A percentile compares a stretch with the other conserved stretches of the same genome.
Conservation (phyloP, 2,113 vertebrate genomes). For the Amazona vittata region DNA sequence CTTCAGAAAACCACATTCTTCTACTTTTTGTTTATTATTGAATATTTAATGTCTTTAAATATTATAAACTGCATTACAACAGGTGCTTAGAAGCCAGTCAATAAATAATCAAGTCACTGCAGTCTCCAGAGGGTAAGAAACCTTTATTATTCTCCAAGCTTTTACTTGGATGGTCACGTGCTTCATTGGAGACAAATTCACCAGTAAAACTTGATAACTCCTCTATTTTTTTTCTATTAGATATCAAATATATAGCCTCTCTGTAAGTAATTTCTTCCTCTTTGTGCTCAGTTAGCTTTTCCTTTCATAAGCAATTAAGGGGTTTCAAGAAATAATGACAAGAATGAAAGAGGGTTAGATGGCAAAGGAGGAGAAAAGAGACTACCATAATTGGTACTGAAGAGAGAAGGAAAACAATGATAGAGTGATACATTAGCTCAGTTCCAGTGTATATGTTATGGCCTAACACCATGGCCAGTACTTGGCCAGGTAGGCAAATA, state of each 20-base stretch:
- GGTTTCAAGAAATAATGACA: not conserved
- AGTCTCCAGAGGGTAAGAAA: not conserved
- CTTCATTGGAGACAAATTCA: not conserved
- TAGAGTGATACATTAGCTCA: not conserved
- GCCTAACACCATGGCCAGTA: not conserved
- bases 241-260: not conserved
- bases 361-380: not conserved
- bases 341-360: not conserved
- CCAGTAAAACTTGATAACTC: not conserved
- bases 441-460: not conserved
- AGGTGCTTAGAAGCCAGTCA: slow-evolving; percentile 14
- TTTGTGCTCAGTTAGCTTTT: not conserved
- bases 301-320: not conserved
- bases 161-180: not conserved
- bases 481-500: not conserved
- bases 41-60: slow-evolving; percentile 11
- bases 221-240: not conserved
- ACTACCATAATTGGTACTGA: not conserved
- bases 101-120: not conserved
- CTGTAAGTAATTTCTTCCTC: not conserved
- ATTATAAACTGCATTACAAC: not conserved
- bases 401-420: not conserved
- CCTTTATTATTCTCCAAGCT: not conserved
- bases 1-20: not conserved
- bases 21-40: not conserved